Evolutionary conservation across 1,140 invertebrate species (phyloP).

Genomic region (Paraescarpia echinospica): DNA sequence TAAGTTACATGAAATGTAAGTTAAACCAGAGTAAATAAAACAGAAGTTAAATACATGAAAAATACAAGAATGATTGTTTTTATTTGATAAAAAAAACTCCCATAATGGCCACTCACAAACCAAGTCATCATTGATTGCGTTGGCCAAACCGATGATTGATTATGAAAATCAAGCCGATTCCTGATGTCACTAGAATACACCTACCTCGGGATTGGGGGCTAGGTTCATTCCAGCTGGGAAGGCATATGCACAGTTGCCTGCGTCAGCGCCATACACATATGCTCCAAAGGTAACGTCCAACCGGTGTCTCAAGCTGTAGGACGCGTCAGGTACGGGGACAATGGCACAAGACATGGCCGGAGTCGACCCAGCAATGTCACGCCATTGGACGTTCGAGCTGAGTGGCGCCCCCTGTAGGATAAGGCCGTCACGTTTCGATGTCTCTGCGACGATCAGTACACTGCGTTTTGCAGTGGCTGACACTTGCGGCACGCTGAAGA

Average conservation of each 20-base stretch:
- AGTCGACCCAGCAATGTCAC: background rate
- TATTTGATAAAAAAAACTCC: too few species aligned
- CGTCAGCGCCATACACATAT: background rate
- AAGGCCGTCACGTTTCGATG: background rate
- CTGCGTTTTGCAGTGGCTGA: background rate
- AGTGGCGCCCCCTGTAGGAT: background rate
- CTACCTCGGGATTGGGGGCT: background rate
- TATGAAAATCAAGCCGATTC: too few species aligned
- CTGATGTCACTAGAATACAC: constrained; percentile 7
- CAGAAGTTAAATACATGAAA: too few species aligned
- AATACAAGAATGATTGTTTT: too few species aligned
- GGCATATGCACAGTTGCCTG: constrained; percentile 20
- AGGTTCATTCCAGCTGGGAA: constrained; percentile 20
- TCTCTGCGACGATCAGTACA: background rate
- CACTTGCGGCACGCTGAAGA: background rate
- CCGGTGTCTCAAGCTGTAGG: constrained; percentile 12
- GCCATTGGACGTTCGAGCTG: background rate
- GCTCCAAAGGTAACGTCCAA: background rate
- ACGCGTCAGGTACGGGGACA: background rate
- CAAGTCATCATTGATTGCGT: too few species aligned
- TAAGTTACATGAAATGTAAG: too few species aligned
- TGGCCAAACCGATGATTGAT: too few species aligned
- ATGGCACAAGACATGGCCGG: background rate
- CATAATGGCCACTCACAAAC: too few species aligned
- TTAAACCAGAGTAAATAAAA: too few species aligned